Conservation (phyloP, 1,140 invertebrate species). For the Scaptomyza montana region DNA sequence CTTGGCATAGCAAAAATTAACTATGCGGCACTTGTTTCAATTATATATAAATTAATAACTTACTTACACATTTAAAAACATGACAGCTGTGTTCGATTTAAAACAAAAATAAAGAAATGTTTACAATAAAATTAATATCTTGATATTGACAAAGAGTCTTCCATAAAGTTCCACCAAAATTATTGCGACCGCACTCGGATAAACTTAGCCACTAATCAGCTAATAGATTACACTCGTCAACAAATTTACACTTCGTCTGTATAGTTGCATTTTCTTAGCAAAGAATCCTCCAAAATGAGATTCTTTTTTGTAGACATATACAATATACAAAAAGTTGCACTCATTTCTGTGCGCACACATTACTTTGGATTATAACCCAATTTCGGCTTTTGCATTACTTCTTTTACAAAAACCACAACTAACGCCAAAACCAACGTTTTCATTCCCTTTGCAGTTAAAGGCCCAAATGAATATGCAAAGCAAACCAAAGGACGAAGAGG, state of each 20-base stretch:
- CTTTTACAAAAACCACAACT: slow-evolving; percentile 21
- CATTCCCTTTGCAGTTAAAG: slow-evolving; percentile 43
- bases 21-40: too few species aligned
- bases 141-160: too few species aligned
- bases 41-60: too few species aligned
- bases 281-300: neutral
- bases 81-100: too few species aligned
- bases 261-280: neutral
- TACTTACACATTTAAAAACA: too few species aligned
- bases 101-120: too few species aligned
- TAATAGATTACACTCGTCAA: too few species aligned
- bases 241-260: neutral
- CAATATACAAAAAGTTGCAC: slow-evolving; percentile 15
- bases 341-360: slow-evolving; percentile 20
- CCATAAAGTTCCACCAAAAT: too few species aligned
- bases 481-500: slow-evolving; percentile 13
- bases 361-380: slow-evolving; percentile 31
- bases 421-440: slow-evolving; percentile 30
- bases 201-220: too few species aligned
- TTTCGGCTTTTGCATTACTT: slow-evolving; percentile 15
- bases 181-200: too few species aligned
- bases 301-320: slow-evolving; percentile 6
- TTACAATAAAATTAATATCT: too few species aligned
- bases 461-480: slow-evolving; percentile 29
- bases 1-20: too few species aligned